A percentile compares a stretch with the other conserved stretches of the same genome.
Conservation (phyloP, 2,797 vertebrate genomes). For the Chelmon rostratus region DNA sequence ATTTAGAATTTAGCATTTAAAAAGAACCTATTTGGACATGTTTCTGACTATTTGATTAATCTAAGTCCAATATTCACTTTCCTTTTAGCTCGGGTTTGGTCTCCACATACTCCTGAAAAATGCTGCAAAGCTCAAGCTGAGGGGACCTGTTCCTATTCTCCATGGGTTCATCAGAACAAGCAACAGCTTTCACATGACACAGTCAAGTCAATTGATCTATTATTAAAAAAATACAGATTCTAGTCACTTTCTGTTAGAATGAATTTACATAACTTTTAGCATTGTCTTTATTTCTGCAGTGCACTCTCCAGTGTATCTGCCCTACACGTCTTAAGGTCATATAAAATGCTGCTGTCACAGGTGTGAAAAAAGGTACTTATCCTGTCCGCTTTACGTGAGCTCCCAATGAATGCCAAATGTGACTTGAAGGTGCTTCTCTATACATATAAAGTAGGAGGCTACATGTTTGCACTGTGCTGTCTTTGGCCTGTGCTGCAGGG, state of each 20-base stretch:
- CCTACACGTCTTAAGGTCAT: conserved; percentile 40
- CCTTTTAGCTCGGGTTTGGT: no score
- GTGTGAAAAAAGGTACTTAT: conserved; percentile 41
- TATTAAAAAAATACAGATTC: neutral
- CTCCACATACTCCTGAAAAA: no score
- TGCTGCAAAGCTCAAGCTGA: no score
- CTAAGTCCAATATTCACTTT: no score
- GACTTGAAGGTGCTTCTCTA: conserved; percentile 45
- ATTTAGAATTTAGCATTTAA: no score
- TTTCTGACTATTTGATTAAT: no score
- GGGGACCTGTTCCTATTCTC: no score
- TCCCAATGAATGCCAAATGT: conserved; percentile 58
- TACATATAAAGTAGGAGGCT: conserved; percentile 57
- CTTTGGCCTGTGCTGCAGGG: conserved; percentile 5
- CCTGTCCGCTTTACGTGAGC: conserved; percentile 39
- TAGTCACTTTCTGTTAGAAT: neutral
- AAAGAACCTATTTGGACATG: no score
- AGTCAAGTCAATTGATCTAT: neutral
- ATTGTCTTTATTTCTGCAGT: neutral
- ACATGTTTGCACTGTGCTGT: conserved; percentile 34
- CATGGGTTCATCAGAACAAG: no score
- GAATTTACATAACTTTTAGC: no score
- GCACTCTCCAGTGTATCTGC: conserved; percentile 17
- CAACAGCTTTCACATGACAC: neutral
- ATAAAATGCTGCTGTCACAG: conserved; percentile 41